phyloP scores from a whole-genome alignment of 2,797 vertebrate genomes.

The Amphiprion clarkii region DNA sequence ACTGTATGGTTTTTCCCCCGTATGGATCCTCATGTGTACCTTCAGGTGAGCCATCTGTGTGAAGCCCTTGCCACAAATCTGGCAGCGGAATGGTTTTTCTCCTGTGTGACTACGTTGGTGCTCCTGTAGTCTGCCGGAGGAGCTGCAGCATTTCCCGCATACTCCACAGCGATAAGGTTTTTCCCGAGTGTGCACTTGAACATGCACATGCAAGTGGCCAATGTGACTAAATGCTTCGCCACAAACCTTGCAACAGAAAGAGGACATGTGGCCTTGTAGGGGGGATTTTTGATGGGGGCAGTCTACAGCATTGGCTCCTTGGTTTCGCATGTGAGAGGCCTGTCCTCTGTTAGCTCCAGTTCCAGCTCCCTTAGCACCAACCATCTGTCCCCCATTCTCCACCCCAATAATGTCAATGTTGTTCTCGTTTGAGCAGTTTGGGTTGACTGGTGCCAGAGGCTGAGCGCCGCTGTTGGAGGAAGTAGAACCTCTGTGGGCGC shows the following conservation, averaged over 20 bases:
- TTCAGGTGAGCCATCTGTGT: constrained; percentile 84
- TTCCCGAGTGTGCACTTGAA: constrained; percentile 83
- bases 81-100: constrained; percentile 84
- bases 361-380: constrained; percentile 71
- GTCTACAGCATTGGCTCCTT: constrained; percentile 68
- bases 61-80: constrained; percentile 84
- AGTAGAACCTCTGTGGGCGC: constrained; percentile 69
- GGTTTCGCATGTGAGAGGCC: constrained; percentile 76
- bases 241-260: constrained; percentile 83
- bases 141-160: constrained; percentile 84
- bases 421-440: constrained; percentile 84
- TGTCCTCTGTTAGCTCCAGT: constrained; percentile 72
- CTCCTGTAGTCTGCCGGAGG: constrained; percentile 81
- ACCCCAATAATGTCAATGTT: constrained; percentile 83
- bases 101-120: constrained; percentile 84
- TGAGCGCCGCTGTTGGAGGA: constrained; percentile 72
- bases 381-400: constrained; percentile 81
- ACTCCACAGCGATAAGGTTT: constrained; percentile 84
- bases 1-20: constrained; percentile 84
- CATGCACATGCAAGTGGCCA: constrained; percentile 82
- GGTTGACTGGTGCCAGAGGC: constrained; percentile 82
- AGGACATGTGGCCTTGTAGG: constrained; percentile 77
- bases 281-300: constrained; percentile 82
- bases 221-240: constrained; percentile 82
- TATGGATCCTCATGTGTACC: constrained; percentile 84